Base-by-base conservation (phyloP, 64 coral and sea anemone genomes). In the Anthopleura sola region DNA sequence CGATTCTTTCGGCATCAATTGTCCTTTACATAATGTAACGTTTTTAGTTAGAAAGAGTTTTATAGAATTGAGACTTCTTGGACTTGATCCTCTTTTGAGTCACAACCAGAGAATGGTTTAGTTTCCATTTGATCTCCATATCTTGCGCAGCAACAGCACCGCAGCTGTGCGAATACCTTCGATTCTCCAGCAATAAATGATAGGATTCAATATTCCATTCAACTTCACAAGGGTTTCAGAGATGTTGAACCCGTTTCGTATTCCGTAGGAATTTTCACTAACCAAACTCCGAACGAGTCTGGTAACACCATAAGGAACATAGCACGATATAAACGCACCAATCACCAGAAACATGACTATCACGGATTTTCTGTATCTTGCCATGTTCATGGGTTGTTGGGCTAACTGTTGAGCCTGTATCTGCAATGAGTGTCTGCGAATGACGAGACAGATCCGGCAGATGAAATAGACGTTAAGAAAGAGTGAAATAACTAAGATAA, bases 121-220 rank as follows among this genome's bases (percentile, higher is more conserved):
- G 40, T 44, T 62, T 20, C 6, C 20, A 14, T 71, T 71, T 34
- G 23, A 19, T 32, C 28, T 69, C 11, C 14, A 71, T 29, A 71
- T 46, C 76, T 79, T 79, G 1, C 37, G 17, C 31, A 79, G 17
- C 12, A 79, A 44, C 18, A 23, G 18, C 37, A 44, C 19, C 38
- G 37, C 36, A 79, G 76, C 76, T 17, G 12, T 26, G 5, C 76
- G 76, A 47, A 79, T 38, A 2, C 12, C 76, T 44, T 38, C 23
- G 14, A 79, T 44, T 79, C 76, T 79, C 76, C 76, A 79, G 76
- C 44, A 79, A 24, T 79, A 79, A 10, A 79, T 79, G 17, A 79
- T 79, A 3, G 76, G 76, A 79, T 79, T 79, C 16, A 79, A 2
- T 40, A 79, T 12, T 40, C 76, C 44, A 26, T 79, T 79, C 23